Conservation (phyloP, 2,797 vertebrate species). For the Mareca strepera region DNA sequence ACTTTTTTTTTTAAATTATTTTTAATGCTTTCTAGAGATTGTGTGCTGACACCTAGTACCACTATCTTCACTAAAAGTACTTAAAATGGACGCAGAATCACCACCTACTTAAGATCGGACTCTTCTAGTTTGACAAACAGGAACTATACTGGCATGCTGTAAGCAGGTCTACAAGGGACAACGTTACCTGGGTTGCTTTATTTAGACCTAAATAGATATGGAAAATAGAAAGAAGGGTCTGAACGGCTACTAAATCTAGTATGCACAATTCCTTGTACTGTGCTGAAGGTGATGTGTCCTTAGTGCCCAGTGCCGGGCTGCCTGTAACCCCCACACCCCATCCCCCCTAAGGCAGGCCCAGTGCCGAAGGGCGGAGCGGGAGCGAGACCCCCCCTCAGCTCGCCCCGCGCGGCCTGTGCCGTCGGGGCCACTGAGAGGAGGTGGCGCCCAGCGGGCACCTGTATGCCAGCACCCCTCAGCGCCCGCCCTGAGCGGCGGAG, state of each 20-base stretch:
- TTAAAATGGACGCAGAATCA: background rate
- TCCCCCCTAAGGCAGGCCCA: no score
- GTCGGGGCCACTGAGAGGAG: background rate
- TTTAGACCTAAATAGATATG: background rate
- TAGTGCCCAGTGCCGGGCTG: background rate
- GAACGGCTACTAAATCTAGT: background rate
- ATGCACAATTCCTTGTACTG: background rate
- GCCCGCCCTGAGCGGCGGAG: background rate
- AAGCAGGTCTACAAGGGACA: background rate
- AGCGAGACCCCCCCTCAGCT: background rate
- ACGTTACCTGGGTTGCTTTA: background rate
- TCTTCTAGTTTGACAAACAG: background rate
- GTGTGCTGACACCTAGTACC: background rate
- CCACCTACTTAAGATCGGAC: background rate
- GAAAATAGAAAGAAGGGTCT: background rate
- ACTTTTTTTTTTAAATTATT: background rate
- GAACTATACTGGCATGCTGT: background rate
- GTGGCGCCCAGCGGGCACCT: background rate
- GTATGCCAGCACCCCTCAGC: background rate
- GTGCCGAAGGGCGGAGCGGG: rapidly evolving
- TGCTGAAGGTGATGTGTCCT: rapidly evolving
- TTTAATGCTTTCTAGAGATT: background rate
- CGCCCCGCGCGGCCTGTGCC: background rate
- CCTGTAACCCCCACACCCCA: no score
- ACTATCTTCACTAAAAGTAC: background rate